Evolutionary conservation across 2,888 invertebrate genomes (phyloP).

Genomic region (Camptogramma bilineatum): DNA sequence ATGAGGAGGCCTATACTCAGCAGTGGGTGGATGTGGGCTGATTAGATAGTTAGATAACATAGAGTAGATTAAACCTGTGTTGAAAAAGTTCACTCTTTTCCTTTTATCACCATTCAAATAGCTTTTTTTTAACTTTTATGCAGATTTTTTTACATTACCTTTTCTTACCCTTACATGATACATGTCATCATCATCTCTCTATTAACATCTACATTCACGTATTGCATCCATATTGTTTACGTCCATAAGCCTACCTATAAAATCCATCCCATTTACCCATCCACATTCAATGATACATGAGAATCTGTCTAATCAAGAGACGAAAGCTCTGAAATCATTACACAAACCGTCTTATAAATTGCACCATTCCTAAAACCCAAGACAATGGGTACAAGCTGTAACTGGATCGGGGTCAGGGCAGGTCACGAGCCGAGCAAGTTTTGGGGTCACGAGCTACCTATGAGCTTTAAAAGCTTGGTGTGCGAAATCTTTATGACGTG

Average conservation of each 20-base stretch:
- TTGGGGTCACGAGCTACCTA: conserved; percentile 73
- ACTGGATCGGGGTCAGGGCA: conserved; percentile 79
- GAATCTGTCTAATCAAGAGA: background rate
- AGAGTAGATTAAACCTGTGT: no score
- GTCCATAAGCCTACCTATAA: background rate
- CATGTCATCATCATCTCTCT: no score
- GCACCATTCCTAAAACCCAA: conserved; percentile 53
- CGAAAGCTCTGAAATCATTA: conserved; percentile 2
- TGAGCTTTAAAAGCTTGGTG: conserved; percentile 45
- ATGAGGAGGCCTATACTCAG: no score
- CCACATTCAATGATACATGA: background rate
- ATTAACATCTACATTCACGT: no score
- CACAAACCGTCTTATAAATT: conserved; percentile 47
- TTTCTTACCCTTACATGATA: no score
- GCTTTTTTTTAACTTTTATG: no score
- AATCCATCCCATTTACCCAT: background rate
- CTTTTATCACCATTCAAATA: no score
- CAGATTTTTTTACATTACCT: no score
- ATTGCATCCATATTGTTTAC: no score
- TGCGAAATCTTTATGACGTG: conserved; percentile 40
- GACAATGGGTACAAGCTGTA: conserved; percentile 77
- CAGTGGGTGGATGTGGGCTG: no score
- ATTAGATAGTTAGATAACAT: no score
- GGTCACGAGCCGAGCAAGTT: conserved; percentile 77
- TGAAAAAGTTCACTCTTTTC: no score